These are phyloP conservation scores for Sphaeridia pumilis DNA, from an alignment of 2,888 invertebrate genomes.

Conservation along the genomic window DNA sequence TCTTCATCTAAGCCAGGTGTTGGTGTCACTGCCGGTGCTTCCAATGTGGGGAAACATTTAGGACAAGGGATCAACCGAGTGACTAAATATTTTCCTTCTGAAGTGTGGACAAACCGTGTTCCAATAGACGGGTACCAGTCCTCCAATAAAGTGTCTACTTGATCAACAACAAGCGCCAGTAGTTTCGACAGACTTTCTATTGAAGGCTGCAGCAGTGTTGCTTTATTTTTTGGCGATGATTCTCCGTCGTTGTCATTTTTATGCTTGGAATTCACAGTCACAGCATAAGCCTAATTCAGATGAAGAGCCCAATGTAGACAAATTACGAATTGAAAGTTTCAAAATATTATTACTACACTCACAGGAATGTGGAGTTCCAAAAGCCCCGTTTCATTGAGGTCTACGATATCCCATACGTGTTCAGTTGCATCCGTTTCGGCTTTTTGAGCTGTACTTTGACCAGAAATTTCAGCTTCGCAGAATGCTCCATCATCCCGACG, in stretches of 20 bases:
- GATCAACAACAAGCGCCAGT: conserved; percentile 79
- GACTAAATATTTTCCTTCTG: conserved; percentile 86
- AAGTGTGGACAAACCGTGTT: conserved; percentile 94
- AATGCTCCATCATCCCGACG: conserved; percentile 34
- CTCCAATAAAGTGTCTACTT: conserved; percentile 88
- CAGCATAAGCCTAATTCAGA: conserved; percentile 21
- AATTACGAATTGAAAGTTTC: conserved; percentile 3
- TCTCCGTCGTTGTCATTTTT: conserved; percentile 11
- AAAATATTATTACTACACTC: not conserved
- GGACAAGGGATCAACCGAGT: conserved; percentile 89
- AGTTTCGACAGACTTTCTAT: conserved; percentile 68
- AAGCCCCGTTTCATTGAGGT: conserved; percentile 65
- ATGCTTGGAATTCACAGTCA: conserved; percentile 22
- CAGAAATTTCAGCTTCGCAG: conserved; percentile 30
- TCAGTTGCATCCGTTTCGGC: conserved; percentile 43
- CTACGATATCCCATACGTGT: conserved; percentile 73
- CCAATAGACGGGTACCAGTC: conserved; percentile 94
- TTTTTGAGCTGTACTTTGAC: conserved; percentile 2
- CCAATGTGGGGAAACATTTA: conserved; percentile 51
- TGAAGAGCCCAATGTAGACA: not conserved
- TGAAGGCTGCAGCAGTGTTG: conserved; percentile 54
- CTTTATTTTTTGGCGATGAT: conserved; percentile 9
- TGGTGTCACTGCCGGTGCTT: conserved; percentile 11
- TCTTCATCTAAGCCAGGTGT: conserved; percentile 8
- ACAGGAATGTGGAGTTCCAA: conserved; percentile 62